These are phyloP conservation scores for Dicyrtomina minuta DNA, from an alignment of 2,888 invertebrate genomes.

Conservation along the genomic window DNA sequence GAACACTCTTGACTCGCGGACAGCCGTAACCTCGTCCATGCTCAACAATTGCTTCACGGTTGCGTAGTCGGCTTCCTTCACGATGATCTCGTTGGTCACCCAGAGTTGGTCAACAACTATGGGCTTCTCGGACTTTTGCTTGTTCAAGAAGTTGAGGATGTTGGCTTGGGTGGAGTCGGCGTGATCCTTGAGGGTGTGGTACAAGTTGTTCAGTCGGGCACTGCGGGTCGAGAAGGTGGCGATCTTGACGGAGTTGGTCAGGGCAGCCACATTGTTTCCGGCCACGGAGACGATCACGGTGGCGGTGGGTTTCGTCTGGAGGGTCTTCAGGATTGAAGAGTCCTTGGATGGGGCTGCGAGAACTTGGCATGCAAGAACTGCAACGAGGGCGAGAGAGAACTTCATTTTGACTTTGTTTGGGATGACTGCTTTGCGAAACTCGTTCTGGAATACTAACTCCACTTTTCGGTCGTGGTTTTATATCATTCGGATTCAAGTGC, in stretches of 20 bases:
- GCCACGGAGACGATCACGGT: slow-evolving; percentile 9
- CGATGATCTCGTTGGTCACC: slow-evolving; percentile 23
- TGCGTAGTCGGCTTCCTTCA: slow-evolving; percentile 4
- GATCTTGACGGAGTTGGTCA: background rate
- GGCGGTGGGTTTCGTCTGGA: background rate
- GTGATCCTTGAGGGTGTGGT: slow-evolving; percentile 7
- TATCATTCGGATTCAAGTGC: too few relatives aligned
- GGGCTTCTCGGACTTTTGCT: background rate
- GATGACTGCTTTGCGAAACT: background rate
- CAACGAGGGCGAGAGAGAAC: background rate
- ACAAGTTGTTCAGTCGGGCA: background rate
- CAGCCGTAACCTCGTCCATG: background rate
- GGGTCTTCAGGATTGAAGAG: background rate
- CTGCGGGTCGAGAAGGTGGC: background rate
- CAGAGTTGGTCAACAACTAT: background rate
- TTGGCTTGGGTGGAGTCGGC: slow-evolving; percentile 2
- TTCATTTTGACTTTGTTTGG: background rate
- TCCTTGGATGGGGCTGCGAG: slow-evolving; percentile 12
- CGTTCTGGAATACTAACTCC: background rate
- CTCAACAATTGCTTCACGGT: background rate
- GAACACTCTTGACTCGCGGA: background rate
- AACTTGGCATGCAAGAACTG: slow-evolving; percentile 4
- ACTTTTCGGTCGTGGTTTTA: background rate
- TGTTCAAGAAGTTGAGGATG: background rate
- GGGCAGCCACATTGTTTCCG: background rate